phyloP scores from a whole-genome alignment of 2,888 invertebrate genomes.

The Sarcophaga carnaria region DNA sequence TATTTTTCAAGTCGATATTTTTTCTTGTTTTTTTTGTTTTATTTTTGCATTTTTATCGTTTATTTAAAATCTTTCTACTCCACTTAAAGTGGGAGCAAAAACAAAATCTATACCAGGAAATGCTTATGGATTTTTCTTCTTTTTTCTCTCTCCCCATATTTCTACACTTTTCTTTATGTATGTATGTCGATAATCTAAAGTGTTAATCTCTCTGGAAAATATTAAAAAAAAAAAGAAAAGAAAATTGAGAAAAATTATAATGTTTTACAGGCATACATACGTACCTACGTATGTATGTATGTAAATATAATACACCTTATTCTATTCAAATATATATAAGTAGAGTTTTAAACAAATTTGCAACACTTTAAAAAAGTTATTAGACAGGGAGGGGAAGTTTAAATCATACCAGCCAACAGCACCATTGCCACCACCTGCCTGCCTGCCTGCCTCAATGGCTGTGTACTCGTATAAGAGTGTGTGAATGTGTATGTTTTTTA shows the following conservation, averaged over 20 bases:
- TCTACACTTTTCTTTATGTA: slow-evolving; percentile 1
- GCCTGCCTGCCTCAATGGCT: neutral
- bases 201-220: slow-evolving; percentile 31
- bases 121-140: slow-evolving; percentile 20
- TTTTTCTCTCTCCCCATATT: neutral
- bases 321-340: too few relatives aligned
- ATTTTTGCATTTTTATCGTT: slow-evolving; percentile 22
- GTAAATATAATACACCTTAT: too few relatives aligned
- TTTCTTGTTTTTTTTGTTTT: neutral
- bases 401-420: neutral
- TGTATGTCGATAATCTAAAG: slow-evolving; percentile 45
- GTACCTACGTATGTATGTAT: too few relatives aligned
- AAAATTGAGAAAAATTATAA: neutral
- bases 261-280: neutral
- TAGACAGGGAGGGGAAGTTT: neutral
- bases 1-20: too few relatives aligned
- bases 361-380: neutral
- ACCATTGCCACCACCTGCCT: neutral
- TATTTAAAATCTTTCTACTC: slow-evolving; percentile 33
- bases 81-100: slow-evolving; percentile 24
- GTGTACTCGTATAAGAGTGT: too few relatives aligned
- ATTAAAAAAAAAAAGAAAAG: slow-evolving; percentile 8
- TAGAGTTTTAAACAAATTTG: too few relatives aligned
- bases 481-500: too few relatives aligned
- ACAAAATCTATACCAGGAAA: slow-evolving; percentile 54